phyloP scores from a whole-genome alignment of 2,888 invertebrate genomes.

The Melanotus villosus region DNA sequence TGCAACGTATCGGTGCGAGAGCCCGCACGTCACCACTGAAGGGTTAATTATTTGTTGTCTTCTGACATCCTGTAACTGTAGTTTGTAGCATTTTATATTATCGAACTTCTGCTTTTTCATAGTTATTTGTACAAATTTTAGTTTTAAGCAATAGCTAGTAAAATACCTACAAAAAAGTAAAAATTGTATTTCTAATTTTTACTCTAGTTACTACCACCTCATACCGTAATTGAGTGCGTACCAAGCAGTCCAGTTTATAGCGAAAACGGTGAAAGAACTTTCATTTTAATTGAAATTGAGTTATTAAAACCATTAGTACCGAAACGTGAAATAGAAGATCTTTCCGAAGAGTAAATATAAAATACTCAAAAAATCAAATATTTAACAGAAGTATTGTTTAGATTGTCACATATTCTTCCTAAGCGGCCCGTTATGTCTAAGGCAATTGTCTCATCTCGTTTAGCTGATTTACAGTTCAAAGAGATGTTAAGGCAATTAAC shows the following conservation, averaged over 20 bases:
- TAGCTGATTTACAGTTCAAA: conserved; percentile 59
- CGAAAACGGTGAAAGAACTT: conserved; percentile 62
- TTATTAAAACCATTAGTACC: conserved; percentile 59
- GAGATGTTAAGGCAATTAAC: conserved; percentile 59
- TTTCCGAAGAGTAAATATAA: conserved; percentile 54
- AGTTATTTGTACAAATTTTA: too few relatives aligned
- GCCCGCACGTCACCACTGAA: too few relatives aligned
- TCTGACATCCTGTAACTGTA: too few relatives aligned
- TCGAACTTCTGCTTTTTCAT: too few relatives aligned
- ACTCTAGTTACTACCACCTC: neutral
- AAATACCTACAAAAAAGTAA: too few relatives aligned
- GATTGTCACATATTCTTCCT: conserved; percentile 50
- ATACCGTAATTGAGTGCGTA: conserved; percentile 47
- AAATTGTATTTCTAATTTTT: too few relatives aligned
- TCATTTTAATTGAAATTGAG: conserved; percentile 64
- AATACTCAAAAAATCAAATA: neutral
- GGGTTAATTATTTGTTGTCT: too few relatives aligned
- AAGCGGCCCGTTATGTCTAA: conserved; percentile 51
- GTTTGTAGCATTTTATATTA: too few relatives aligned
- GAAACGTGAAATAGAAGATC: conserved; percentile 59
- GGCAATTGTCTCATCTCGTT: conserved; percentile 54
- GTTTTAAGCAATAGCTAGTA: too few relatives aligned
- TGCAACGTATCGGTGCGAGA: too few relatives aligned
- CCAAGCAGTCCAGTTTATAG: conserved; percentile 60
- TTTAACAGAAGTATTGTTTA: conserved; percentile 14